phyloP scores from a whole-genome alignment of 1,140 invertebrate species.

The Gonioctena quinquepunctata region DNA sequence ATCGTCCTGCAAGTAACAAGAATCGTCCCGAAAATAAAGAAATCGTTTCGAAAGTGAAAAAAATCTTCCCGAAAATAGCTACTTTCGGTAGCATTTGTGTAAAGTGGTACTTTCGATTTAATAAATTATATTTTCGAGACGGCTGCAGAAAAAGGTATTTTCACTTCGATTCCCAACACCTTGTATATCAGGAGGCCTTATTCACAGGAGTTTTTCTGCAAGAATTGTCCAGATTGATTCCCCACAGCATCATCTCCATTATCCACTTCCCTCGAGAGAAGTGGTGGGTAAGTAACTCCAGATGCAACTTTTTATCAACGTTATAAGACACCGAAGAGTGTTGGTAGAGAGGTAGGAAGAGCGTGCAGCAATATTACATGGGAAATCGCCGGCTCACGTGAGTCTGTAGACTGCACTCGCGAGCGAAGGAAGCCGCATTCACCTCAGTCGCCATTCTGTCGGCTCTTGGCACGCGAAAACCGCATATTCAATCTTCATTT shows the following conservation, averaged over 20 bases:
- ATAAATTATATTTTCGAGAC: too few species aligned
- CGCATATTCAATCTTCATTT: not conserved
- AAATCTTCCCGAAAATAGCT: too few species aligned
- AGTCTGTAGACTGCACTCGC: not conserved
- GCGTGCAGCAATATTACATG: not conserved
- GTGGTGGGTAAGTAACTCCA: not conserved
- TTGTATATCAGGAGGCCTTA: too few species aligned
- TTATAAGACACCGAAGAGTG: constrained; percentile 2
- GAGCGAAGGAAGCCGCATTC: not conserved
- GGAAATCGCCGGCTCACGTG: not conserved
- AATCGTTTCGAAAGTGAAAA: too few species aligned
- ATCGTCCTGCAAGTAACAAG: too few species aligned
- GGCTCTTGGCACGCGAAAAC: constrained; percentile 1
- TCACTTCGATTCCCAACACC: too few species aligned
- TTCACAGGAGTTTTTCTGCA: too few species aligned
- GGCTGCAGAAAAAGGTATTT: too few species aligned
- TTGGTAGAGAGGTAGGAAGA: not conserved
- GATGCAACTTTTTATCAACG: constrained; percentile 1
- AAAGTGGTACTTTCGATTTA: too few species aligned
- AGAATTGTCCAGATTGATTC: not conserved
- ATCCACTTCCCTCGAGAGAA: not conserved
- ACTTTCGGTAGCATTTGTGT: too few species aligned
- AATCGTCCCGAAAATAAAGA: too few species aligned
- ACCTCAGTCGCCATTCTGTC: not conserved
- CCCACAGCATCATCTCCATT: not conserved